Conservation (phyloP, 1,140 invertebrate species). For the Drosophila equinoxialis region DNA sequence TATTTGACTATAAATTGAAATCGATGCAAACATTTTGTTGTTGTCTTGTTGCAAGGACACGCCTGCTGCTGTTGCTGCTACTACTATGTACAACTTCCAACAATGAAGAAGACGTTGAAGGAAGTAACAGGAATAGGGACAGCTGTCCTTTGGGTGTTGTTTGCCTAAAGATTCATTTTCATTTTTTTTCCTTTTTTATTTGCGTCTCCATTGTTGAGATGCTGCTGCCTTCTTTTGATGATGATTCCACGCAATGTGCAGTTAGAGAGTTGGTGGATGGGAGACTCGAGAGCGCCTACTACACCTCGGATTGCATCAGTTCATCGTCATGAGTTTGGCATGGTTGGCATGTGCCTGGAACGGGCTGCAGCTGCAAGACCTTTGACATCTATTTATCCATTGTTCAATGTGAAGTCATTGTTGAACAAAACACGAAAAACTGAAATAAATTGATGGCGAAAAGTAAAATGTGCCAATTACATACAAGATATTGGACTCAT, state of each 20-base stretch:
- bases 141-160: constrained; percentile 24
- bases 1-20: background rate
- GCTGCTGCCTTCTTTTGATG: constrained; percentile 10
- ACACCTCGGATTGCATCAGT: constrained; percentile 3
- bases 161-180: constrained; percentile 13
- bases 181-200: constrained; percentile 1
- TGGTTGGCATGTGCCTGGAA: constrained; percentile 1
- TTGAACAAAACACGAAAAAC: constrained; percentile 1
- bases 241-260: too few species aligned
- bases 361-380: constrained; percentile 1
- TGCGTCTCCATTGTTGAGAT: background rate
- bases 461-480: background rate
- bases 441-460: constrained; percentile 5
- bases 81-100: background rate
- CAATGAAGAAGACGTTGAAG: constrained; percentile 8
- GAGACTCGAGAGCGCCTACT: constrained; percentile 9
- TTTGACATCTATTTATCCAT: constrained; percentile 10
- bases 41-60: background rate
- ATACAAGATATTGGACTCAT: background rate
- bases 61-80: constrained; percentile 3
- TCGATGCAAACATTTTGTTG: background rate
- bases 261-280: background rate
- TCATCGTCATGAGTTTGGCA: background rate
- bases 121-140: background rate
- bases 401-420: background rate